phyloP scores from a whole-genome alignment of 2,888 invertebrate species.

The Ectemnius lituratus region DNA sequence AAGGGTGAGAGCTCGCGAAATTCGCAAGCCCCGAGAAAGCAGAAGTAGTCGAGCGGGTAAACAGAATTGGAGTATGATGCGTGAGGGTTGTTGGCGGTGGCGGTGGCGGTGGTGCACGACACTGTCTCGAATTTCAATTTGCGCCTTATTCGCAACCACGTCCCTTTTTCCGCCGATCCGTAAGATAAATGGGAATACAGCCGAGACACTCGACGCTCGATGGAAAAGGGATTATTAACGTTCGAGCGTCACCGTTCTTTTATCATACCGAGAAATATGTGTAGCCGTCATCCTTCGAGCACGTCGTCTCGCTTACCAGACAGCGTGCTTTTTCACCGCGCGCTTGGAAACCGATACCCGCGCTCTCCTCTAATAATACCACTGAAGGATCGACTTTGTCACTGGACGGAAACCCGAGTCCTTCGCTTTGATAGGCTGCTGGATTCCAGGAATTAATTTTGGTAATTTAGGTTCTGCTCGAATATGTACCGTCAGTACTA shows the following conservation, averaged over 20 bases:
- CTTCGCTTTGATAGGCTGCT: too few species aligned
- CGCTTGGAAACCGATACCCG: too few species aligned
- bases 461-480: too few species aligned
- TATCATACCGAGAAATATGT: neutral
- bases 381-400: too few species aligned
- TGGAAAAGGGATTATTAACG: conserved; percentile 21
- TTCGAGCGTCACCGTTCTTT: neutral
- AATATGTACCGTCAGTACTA: too few species aligned
- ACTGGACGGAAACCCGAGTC: too few species aligned
- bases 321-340: too few species aligned
- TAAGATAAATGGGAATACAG: conserved; percentile 26
- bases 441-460: too few species aligned
- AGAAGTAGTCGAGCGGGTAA: conserved; percentile 18
- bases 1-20: neutral
- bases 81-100: conserved; percentile 1
- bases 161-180: conserved; percentile 30
- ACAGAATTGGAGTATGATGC: neutral
- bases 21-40: neutral
- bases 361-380: too few species aligned
- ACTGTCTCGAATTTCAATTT: conserved; percentile 43
- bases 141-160: conserved; percentile 17
- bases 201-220: neutral
- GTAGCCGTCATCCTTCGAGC: too few species aligned
- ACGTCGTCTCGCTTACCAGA: too few species aligned
- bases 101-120: neutral